Conservation (phyloP, 2,888 invertebrate species). For the Clivina fossor region DNA sequence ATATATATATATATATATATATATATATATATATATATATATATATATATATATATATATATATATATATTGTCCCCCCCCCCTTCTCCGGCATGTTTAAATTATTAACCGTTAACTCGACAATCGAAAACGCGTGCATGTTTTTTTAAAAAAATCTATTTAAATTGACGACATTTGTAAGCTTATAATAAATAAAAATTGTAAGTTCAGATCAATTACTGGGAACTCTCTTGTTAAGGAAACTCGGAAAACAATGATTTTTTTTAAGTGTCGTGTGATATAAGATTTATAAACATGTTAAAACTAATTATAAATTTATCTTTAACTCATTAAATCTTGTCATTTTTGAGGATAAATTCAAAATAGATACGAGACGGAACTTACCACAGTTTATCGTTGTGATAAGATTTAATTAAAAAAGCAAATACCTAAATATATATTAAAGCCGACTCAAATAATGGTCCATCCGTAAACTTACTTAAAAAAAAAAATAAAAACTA, state of each 20-base stretch:
- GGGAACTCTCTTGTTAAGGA: neutral
- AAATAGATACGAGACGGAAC: too few species aligned
- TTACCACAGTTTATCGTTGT: too few species aligned
- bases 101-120: neutral
- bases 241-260: conserved; percentile 9
- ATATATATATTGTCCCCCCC: too few species aligned
- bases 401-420: too few species aligned
- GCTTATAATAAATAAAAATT: neutral
- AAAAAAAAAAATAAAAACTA: too few species aligned
- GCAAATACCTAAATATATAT: too few species aligned
- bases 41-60: too few species aligned
- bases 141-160: neutral
- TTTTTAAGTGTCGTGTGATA: conserved; percentile 30
- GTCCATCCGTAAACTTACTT: conserved; percentile 26
- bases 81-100: too few species aligned
- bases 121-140: neutral
- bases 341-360: too few species aligned
- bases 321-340: conserved; percentile 6
- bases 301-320: conserved; percentile 26
- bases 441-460: conserved; percentile 25
- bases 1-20: too few species aligned
- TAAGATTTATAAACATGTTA: conserved; percentile 30
- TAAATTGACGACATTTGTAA: neutral
- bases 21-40: too few species aligned
- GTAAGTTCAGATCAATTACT: neutral